A percentile compares a stretch with the other conserved stretches of the same genome.
Evolutionary conservation across 2,797 vertebrate genomes (phyloP).

Genomic region (Alcedo atthis): DNA sequence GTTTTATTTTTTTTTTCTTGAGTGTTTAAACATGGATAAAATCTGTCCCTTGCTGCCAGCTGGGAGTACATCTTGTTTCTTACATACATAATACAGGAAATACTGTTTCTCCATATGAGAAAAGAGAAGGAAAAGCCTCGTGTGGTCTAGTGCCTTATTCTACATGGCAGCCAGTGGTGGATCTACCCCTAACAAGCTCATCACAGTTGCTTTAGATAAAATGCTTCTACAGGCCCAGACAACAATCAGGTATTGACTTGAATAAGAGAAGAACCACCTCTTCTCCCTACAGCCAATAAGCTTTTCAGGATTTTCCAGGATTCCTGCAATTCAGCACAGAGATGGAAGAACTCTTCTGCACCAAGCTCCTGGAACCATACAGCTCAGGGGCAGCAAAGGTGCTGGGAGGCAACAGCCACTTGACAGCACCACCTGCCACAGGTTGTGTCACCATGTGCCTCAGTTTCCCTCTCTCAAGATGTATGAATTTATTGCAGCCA

Average conservation of each 20-base stretch:
- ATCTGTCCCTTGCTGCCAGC: not conserved
- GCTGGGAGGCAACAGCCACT: not conserved
- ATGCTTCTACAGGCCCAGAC: not conserved
- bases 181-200: not conserved
- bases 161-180: not conserved
- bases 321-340: rapidly evolving
- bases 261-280: not conserved
- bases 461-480: not conserved
- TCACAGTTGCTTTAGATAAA: not conserved
- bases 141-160: not conserved
- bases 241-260: not conserved
- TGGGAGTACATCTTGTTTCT: not conserved
- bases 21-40: not conserved
- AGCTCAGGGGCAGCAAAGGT: not conserved
- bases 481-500: rapidly evolving
- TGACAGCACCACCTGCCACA: rapidly evolving
- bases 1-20: not conserved
- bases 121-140: not conserved
- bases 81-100: not conserved
- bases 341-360: not conserved
- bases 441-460: rapidly evolving
- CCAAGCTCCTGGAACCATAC: rapidly evolving
- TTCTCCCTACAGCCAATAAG: not conserved
- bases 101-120: not conserved
- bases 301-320: not conserved